Base-by-base conservation (phyloP, 64 coral and sea anemone species). In the Montipora cactus region DNA sequence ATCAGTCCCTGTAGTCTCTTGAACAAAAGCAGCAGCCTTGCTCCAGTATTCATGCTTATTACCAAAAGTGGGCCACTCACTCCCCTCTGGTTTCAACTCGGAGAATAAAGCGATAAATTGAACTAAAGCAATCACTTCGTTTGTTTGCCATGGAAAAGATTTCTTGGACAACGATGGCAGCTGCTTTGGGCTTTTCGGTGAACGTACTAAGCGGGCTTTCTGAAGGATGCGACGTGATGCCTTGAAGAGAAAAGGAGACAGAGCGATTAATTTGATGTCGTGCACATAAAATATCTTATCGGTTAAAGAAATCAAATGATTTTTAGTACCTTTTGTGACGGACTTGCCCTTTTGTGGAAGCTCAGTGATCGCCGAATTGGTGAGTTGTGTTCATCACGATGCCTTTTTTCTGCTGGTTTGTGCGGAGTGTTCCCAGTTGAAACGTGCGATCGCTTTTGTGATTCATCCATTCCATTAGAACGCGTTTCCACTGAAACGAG, bases 61-160 rank as follows among this genome's bases (percentile, higher is more conserved):
- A 8, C 66, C 84, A 72, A 87, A 87, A 20, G 84, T 25, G 49
- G 67, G 84, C 84, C 84, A 87, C 46, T 72, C 84, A 20, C 14
- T 73, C 12, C 73, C 84, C 6, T 87, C 84, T 46, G 84, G 84
- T 47, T 74, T 88, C 44, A 74, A 49, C 22, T 88, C 85, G 25
- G 18, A 22, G 53, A 61, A 62, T 18, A 89, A n/a, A 62, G 87
- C 15, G 37, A 62, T 55, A 18, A 89, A 78, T 25, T 89, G 87
- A 7, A 89, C 68, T 37, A 37, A 37, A 37, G 28, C 28, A 37
- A 37, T 37, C 28, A 37, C 28, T 62, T 89, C 74, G 7, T 58
- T 78, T 48, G 1, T 22, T 7, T 44, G 69, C 87, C 87, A 89
- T 1, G 74, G 74, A 76, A 45, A 76, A 45, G 23, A 8, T 76